Conservation (phyloP, 2,888 invertebrate species). For the Hybos culiciformis region DNA sequence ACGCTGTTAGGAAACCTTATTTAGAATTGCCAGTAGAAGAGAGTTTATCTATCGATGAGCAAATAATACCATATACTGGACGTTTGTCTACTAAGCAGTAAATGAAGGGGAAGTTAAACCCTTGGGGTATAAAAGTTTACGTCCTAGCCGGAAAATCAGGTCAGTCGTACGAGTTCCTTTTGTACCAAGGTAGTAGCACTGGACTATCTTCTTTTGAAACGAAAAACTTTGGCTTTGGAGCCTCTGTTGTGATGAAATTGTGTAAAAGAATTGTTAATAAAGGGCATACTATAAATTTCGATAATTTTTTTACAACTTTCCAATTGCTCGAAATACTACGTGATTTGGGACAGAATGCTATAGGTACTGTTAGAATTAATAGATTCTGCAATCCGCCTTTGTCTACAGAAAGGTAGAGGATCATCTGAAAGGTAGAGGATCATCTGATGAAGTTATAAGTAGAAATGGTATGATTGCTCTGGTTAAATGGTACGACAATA, state of each 20-base stretch:
- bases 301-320: not conserved
- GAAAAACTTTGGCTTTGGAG: not conserved
- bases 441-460: not conserved
- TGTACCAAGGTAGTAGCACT: not conserved
- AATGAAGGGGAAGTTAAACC: not conserved
- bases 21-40: not conserved
- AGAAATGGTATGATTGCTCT: not conserved
- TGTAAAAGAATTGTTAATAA: not conserved
- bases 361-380: not conserved
- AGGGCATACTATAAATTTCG: no score
- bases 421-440: not conserved
- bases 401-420: not conserved
- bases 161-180: not conserved
- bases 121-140: constrained; percentile 1
- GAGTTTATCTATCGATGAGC: not conserved
- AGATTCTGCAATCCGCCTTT: not conserved
- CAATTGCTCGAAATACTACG: not conserved
- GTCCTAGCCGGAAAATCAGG: not conserved
- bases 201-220: not conserved
- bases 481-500: not conserved
- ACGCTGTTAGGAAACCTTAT: not conserved
- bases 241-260: not conserved
- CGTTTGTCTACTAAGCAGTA: not conserved
- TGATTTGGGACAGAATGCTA: not conserved
- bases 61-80: constrained; percentile 1